Evolutionary conservation across 2,888 invertebrate species (phyloP), one percentile per base, ranked within the genome.

Genomic region (Leistus spinibarbis): DNA sequence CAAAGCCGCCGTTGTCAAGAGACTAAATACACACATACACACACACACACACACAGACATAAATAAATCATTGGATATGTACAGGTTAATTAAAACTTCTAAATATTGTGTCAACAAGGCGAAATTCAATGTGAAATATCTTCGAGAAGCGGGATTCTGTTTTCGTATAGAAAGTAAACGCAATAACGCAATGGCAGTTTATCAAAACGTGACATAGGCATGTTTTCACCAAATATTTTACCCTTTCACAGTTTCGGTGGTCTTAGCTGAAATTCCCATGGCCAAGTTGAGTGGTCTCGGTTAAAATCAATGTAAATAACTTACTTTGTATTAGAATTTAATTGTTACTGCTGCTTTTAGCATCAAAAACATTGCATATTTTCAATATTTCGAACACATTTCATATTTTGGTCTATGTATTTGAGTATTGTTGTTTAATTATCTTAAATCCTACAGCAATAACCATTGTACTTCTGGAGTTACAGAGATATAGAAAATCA

Each of bases 221-320:
- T 57, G 17, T 16, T 5, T 57, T n/a, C 17, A 57, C n/a, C 9
- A 60, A 67, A 60, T 24, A 73, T 73, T 73, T 73, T 53, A 73
- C 73, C 73, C 73, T 73, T 73, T 67, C 73, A 22, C 66, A 65
- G 56, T 72, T 72, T 72, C 40, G 53, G 27, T 17, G 62, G 73
- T 60, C 57, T 67, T 67, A 73, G 40, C 66, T 56, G 64, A 17
- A 73, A 73, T 73, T 67, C 64, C 65, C 66, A 57, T 13, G 53
- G 23, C 22, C 16, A 19, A 27, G 16, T 54, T 54, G 56, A 27
- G 16, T 73, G 22, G 10, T 63, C 13, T 65, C 65, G 40, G 66
- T 60, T 73, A 73, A 73, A 73, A 73, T 73, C 40, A 65, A 73
- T 54, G 73, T 67, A 73, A 73, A 73, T 73, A 73, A 57, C 73